These are phyloP conservation scores for Platyura marginata DNA, from an alignment of 1,140 invertebrate genomes.

Conservation along the genomic window DNA sequence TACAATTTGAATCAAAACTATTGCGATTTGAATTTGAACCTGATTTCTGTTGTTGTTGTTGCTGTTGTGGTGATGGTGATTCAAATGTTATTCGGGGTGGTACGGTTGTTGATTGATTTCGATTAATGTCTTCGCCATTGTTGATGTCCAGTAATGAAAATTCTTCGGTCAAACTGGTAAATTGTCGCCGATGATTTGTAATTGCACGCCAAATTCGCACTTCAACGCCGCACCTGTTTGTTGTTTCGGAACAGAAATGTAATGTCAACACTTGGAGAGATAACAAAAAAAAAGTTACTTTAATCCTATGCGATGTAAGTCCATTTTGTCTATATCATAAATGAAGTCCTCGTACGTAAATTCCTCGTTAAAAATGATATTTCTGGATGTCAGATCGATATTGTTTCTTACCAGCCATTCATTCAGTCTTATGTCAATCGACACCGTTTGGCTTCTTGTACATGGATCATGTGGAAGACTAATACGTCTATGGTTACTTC, in stretches of 20 bases:
- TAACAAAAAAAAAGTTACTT: too few species aligned
- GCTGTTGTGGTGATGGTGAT: neutral
- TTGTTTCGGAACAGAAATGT: neutral
- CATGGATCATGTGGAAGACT: neutral
- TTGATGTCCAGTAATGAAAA: neutral
- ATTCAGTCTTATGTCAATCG: conserved; percentile 27
- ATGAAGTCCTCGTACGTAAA: conserved; percentile 64
- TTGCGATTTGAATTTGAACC: neutral
- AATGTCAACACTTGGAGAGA: neutral
- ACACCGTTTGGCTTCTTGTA: neutral
- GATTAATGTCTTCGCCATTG: neutral
- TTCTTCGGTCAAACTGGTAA: neutral
- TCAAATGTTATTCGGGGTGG: neutral
- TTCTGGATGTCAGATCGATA: conserved; percentile 34
- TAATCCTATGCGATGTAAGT: conserved; percentile 50
- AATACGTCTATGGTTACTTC: neutral
- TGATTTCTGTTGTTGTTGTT: neutral
- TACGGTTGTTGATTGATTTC: neutral
- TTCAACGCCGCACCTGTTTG: conserved; percentile 17
- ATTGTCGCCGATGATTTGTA: neutral
- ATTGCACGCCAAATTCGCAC: conserved; percentile 14
- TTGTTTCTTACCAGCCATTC: conserved; percentile 37
- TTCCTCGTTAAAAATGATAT: conserved; percentile 48
- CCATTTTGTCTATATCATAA: conserved; percentile 50
- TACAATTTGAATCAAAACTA: neutral